Base-by-base conservation (phyloP, 2,797 vertebrate genomes). In the Phyllotis vaccarum region DNA sequence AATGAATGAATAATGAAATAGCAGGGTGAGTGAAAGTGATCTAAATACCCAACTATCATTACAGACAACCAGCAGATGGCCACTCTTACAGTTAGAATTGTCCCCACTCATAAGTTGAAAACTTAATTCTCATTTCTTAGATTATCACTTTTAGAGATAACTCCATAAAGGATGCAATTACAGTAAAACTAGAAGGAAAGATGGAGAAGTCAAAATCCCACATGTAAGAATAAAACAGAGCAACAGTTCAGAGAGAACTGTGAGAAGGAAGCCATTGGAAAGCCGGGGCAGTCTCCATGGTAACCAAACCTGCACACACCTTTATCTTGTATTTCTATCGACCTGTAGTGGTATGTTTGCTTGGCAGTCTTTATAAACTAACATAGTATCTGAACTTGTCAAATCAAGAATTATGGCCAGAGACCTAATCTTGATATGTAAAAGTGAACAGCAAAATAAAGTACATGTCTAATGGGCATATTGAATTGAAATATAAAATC, bases 1-100 rank as follows among this genome's bases (percentile, higher is more conserved):
- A 86, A 91, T 79, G 54, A 74, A 86, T 81, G 64, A 93, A 70
- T 82, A 21, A 89, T 89, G 31, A 90, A 89, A 89, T 34, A 60
- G 43, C 22, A 88, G 54, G 10, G 60, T 64, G 62, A 89, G 12
- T 66, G 21, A 91, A 62, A 82, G 29, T 87, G 24, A 85, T 31
- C 8, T 68, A 46, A 93, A 49, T 21, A 19, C 13, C 68, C 29
- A 56, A 16, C 58, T 83, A 58, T 12, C 70, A 40, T n/a, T 85
- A 24, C 5, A 88, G 68, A 40, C 8, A 90, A 16, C 43, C 14
- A 60, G 60, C 56, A 40, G 7, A 29, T 68, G 68, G 21, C 12
- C 56, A 54, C 13, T 76, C 3, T 49, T 76, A 66, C 0, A 5
- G 29, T 16, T 74, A 66, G 56, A 87, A 56, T 29, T 58, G 34